Evolutionary conservation across 2,113 vertebrate genomes (phyloP).

Genomic region (Corapipo altera): DNA sequence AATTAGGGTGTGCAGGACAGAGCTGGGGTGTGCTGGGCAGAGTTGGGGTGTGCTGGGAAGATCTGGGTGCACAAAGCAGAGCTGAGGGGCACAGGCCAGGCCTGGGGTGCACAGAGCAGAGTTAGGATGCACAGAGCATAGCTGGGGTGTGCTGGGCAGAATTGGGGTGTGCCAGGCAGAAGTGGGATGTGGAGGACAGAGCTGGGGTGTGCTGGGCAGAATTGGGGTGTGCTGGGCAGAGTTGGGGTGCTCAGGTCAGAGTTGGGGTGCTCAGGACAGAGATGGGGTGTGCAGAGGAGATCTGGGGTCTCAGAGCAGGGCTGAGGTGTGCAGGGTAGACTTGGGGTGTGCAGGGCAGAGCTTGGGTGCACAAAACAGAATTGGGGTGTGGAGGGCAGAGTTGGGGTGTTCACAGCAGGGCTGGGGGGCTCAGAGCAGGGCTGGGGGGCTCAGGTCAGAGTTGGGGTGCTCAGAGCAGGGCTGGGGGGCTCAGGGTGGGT

Average conservation of each 20-base stretch:
- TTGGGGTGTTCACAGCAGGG: background rate
- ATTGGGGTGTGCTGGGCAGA: too few species aligned
- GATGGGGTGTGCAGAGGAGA: too few species aligned
- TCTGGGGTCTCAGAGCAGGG: too few species aligned
- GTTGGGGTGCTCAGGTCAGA: too few species aligned
- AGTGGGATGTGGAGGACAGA: background rate
- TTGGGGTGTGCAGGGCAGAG: rapidly evolving
- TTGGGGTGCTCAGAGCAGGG: background rate
- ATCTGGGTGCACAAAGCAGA: background rate
- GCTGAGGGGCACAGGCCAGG: rapidly evolving
- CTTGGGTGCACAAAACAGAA: too few species aligned
- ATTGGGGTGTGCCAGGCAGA: rapidly evolving
- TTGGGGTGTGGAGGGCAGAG: background rate
- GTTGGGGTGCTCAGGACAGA: background rate
- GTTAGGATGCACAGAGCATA: background rate
- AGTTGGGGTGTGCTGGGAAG: rapidly evolving
- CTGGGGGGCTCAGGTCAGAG: background rate
- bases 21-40: background rate
- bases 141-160: rapidly evolving
- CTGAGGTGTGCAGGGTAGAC: background rate
- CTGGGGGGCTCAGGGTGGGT: background rate
- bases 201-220: too few species aligned
- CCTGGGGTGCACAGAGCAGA: rapidly evolving
- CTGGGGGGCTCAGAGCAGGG: background rate
- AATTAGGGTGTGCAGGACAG: background rate